Evolutionary conservation across 2,888 invertebrate species (phyloP).

Genomic region (Pandemis corylana): DNA sequence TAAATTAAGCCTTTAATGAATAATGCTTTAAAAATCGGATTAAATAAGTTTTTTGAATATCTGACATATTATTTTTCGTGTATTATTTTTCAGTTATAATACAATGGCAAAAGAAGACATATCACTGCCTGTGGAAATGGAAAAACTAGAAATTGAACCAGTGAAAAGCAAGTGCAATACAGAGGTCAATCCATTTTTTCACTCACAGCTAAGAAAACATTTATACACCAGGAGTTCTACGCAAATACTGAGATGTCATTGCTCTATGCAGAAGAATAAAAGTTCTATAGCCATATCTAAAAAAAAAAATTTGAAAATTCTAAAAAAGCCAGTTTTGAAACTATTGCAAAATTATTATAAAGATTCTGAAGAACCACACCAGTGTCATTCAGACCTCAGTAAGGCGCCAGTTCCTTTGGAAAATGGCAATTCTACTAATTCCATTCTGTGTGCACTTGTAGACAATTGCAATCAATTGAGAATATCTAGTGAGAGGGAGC

Average conservation of each 20-base stretch:
- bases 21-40: not conserved
- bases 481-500: constrained; percentile 64
- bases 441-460: constrained; percentile 73
- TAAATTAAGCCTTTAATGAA: not conserved
- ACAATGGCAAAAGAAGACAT: constrained; percentile 78
- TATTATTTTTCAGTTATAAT: constrained; percentile 22
- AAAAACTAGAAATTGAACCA: constrained; percentile 84
- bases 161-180: constrained; percentile 59
- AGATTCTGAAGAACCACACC: constrained; percentile 41
- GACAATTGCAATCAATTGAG: constrained; percentile 76
- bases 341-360: constrained; percentile 65
- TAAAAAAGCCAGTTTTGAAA: constrained; percentile 85
- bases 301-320: constrained; percentile 75
- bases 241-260: constrained; percentile 63
- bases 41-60: no score
- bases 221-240: constrained; percentile 48
- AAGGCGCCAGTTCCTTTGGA: constrained; percentile 48
- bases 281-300: constrained; percentile 61
- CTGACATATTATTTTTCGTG: not conserved
- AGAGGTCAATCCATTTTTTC: constrained; percentile 70
- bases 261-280: constrained; percentile 59
- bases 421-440: constrained; percentile 56
- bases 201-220: constrained; percentile 49
- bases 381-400: constrained; percentile 39
- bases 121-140: constrained; percentile 81